These are phyloP conservation scores for Colistium nudipinnis DNA, from an alignment of 2,113 vertebrate species.

Conservation along the genomic window DNA sequence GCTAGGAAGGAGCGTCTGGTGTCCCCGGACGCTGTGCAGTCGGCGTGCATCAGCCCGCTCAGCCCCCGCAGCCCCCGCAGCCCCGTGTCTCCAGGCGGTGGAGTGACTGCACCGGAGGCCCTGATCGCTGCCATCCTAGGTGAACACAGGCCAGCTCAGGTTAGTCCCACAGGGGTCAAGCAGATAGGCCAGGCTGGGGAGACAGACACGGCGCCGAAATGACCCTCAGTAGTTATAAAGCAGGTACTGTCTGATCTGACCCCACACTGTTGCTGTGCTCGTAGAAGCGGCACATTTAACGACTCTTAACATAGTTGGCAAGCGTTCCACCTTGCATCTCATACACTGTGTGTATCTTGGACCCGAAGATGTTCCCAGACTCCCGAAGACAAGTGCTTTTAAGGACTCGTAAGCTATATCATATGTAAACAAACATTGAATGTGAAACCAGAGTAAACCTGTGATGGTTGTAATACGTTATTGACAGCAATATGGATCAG, in stretches of 20 bases:
- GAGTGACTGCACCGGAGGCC: conserved; percentile 74
- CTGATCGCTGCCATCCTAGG: conserved; percentile 80
- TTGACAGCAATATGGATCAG: conserved; percentile 41
- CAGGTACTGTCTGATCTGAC: conserved; percentile 39
- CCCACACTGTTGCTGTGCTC: conserved; percentile 50
- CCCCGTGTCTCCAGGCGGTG: conserved; percentile 60
- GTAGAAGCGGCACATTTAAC: conserved; percentile 47
- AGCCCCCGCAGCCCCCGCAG: conserved; percentile 75
- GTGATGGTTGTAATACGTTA: conserved; percentile 13
- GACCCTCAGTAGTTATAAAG: conserved; percentile 25
- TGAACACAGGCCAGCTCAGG: conserved; percentile 73
- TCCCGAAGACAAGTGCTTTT: conserved; percentile 64
- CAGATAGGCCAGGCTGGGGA: conserved; percentile 55
- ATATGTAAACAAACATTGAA: conserved; percentile 53
- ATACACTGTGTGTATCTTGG: conserved; percentile 56
- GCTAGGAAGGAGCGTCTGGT: conserved; percentile 79
- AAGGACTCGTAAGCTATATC: conserved; percentile 56
- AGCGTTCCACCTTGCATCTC: conserved; percentile 61
- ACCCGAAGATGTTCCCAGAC: conserved; percentile 46
- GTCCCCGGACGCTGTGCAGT: conserved; percentile 54
- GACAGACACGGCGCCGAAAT: conserved; percentile 41
- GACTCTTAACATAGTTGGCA: conserved; percentile 58
- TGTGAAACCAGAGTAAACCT: conserved; percentile 56
- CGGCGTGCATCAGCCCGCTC: conserved; percentile 73
- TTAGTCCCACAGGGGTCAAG: conserved; percentile 63